Conservation (phyloP, 2,113 vertebrate genomes). For the Brachypteracias leptosomus region DNA sequence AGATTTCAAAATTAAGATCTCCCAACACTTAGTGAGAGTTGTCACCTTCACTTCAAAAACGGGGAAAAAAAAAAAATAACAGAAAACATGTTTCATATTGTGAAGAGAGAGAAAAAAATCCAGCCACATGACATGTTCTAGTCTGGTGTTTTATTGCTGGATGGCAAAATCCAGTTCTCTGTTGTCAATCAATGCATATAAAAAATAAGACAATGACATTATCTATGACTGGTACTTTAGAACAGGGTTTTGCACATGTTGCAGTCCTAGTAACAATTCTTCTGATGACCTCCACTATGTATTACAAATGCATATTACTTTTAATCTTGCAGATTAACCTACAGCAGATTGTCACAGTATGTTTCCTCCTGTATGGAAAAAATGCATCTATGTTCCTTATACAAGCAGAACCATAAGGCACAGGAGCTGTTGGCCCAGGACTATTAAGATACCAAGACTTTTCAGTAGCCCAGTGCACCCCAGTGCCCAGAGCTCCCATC, state of each 20-base stretch:
- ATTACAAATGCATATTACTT: neutral
- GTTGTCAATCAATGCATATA: neutral
- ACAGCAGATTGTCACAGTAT: neutral
- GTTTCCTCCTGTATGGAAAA: neutral
- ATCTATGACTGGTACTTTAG: neutral
- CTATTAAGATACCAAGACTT: neutral
- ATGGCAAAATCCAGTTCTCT: neutral
- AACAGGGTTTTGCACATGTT: neutral
- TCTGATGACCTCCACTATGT: neutral
- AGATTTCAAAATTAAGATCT: slow-evolving; percentile 22
- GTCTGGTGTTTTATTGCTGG: neutral
- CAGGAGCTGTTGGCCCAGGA: neutral
- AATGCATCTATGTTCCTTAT: neutral
- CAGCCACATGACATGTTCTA: neutral
- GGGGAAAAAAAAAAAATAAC: neutral
- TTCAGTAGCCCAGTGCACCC: neutral
- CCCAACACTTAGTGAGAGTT: neutral
- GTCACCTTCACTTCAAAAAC: slow-evolving; percentile 5
- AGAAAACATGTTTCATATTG: neutral
- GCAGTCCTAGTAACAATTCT: neutral
- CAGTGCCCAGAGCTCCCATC: neutral
- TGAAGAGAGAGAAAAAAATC: neutral
- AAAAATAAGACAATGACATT: neutral
- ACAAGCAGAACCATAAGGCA: neutral
- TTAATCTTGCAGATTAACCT: neutral